Conservation (phyloP, 1,140 invertebrate genomes). For the Eufriesea mexicana region DNA sequence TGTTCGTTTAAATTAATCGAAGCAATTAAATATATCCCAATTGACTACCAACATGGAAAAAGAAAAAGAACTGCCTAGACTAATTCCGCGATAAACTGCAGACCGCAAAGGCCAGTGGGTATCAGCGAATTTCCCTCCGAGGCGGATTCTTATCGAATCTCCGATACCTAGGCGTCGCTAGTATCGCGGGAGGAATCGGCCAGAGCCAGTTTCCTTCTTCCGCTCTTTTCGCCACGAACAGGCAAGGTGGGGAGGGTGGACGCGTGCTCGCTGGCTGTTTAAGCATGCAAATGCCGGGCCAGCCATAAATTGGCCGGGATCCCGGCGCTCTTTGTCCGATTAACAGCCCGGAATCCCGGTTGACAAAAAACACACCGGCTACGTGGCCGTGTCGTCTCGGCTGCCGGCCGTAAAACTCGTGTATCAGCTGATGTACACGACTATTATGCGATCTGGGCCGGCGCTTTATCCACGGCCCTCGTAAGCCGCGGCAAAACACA, state of each 20-base stretch:
- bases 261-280: slow-evolving; percentile 3
- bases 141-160: not conserved
- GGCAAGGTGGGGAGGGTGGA: not conserved
- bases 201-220: not conserved
- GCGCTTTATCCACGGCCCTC: slow-evolving; percentile 4
- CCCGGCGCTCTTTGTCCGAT: slow-evolving; percentile 19
- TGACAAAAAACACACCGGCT: slow-evolving; percentile 12
- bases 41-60: too few species aligned
- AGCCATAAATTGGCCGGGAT: slow-evolving; percentile 10
- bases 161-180: not conserved
- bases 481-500: slow-evolving; percentile 6
- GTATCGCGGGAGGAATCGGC: not conserved
- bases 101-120: too few species aligned
- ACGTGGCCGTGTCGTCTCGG: slow-evolving; percentile 7
- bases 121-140: not conserved
- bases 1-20: too few species aligned
- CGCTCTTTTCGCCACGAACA: not conserved
- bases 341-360: slow-evolving; percentile 3
- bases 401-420: slow-evolving; percentile 35
- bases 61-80: too few species aligned
- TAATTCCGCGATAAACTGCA: too few species aligned
- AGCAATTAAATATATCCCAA: too few species aligned
- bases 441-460: slow-evolving; percentile 30
- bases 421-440: slow-evolving; percentile 45
- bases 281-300: slow-evolving; percentile 16